These are phyloP conservation scores for Psilanteris sp. DNA, from an alignment of 1,140 invertebrate genomes.

Conservation along the genomic window DNA sequence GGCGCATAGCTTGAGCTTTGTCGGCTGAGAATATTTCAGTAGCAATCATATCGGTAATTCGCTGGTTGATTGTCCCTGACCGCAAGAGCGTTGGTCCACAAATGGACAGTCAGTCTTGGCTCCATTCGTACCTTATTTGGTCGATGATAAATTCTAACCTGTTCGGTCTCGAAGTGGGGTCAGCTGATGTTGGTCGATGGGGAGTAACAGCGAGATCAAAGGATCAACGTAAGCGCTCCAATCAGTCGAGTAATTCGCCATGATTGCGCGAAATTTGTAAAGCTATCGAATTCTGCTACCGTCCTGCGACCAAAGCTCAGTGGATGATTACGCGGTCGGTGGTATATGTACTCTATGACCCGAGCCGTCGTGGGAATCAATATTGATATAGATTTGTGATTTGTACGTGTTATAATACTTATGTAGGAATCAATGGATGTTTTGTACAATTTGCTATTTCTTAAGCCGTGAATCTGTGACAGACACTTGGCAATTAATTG, in stretches of 20 bases:
- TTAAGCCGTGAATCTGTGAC: too few relatives aligned
- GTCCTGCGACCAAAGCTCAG: conserved; percentile 45
- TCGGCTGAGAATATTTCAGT: conserved; percentile 78
- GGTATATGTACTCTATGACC: background rate
- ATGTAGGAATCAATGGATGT: too few relatives aligned
- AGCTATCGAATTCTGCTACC: conserved; percentile 63
- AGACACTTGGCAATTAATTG: too few relatives aligned
- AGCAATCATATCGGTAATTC: conserved; percentile 81
- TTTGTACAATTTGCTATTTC: too few relatives aligned
- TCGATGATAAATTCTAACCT: conserved; percentile 77
- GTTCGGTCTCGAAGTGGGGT: conserved; percentile 56
- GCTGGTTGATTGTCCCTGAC: conserved; percentile 79
- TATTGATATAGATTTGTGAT: conserved; percentile 43
- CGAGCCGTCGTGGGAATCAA: conserved; percentile 48
- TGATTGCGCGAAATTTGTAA: conserved; percentile 73
- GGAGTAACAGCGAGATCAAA: conserved; percentile 73
- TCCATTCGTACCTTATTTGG: conserved; percentile 79
- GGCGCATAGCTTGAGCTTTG: conserved; percentile 70
- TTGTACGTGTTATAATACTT: too few relatives aligned
- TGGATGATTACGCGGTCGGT: conserved; percentile 46
- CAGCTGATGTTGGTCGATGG: conserved; percentile 40
- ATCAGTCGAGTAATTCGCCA: conserved; percentile 79
- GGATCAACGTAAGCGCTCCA: conserved; percentile 80
- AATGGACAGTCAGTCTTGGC: conserved; percentile 70
- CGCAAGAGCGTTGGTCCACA: conserved; percentile 73